These are phyloP conservation scores for Lissonota sp. DNA, from an alignment of 2,888 invertebrate species.

Conservation along the genomic window DNA sequence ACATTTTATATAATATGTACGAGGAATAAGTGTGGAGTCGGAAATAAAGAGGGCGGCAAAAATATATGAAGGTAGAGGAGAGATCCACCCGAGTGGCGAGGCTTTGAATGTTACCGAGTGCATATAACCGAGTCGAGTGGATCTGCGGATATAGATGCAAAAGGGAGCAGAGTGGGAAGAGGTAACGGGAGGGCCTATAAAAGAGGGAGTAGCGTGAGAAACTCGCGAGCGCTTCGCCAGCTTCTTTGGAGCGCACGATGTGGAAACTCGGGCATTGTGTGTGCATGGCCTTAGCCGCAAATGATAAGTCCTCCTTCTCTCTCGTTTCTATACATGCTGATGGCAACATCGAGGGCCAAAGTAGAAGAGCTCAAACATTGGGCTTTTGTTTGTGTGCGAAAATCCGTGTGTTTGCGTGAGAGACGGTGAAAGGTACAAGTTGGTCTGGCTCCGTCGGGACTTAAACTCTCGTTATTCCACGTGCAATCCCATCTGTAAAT, in stretches of 20 bases:
- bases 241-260: conserved; percentile 30
- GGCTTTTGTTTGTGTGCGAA: no score
- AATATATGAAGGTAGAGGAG: no score
- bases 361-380: background rate
- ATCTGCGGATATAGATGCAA: background rate
- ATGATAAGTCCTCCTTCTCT: conserved; percentile 54
- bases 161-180: background rate
- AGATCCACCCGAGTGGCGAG: no score
- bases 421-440: conserved; percentile 4
- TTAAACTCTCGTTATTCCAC: background rate
- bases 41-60: no score
- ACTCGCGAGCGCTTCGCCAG: conserved; percentile 45
- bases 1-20: no score
- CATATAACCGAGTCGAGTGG: background rate
- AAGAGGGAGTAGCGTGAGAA: conserved; percentile 52
- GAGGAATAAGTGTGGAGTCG: no score
- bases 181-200: background rate
- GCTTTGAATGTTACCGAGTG: no score
- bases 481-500: no score
- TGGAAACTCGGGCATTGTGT: conserved; percentile 33
- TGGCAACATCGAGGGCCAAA: conserved; percentile 10
- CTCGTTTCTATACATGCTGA: background rate
- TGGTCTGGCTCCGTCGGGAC: conserved; percentile 3
- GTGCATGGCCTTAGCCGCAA: conserved; percentile 28
- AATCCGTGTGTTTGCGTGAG: background rate